phyloP scores from a whole-genome alignment of 2,113 vertebrate genomes.

The Oncorhynchus tshawytscha region DNA sequence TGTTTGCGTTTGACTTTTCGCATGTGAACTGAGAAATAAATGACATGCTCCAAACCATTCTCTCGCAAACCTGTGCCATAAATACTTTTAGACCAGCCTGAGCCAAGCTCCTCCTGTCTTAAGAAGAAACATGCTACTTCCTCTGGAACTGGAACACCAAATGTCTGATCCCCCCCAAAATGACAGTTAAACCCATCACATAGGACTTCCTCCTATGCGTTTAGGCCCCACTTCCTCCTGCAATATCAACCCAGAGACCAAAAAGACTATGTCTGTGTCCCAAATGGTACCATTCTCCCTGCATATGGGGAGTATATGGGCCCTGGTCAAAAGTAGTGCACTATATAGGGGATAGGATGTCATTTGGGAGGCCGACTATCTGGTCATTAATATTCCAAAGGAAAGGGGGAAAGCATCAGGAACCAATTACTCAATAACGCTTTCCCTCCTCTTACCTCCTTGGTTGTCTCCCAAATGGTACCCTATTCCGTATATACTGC shows the following conservation, averaged over 20 bases:
- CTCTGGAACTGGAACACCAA: slow-evolving; percentile 35
- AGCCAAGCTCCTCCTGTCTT: slow-evolving; percentile 6
- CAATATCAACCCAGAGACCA: slow-evolving; percentile 35
- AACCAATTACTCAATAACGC: slow-evolving; percentile 74
- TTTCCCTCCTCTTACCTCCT: background rate
- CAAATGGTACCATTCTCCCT: no score
- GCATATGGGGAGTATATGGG: no score
- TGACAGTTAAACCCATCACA: slow-evolving; percentile 59
- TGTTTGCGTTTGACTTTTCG: slow-evolving; percentile 6
- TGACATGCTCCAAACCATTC: slow-evolving; percentile 13
- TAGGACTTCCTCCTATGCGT: slow-evolving; percentile 31
- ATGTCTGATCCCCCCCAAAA: slow-evolving; percentile 30
- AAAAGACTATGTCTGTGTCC: slow-evolving; percentile 31
- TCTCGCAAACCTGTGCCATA: slow-evolving; percentile 27
- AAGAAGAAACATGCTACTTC: slow-evolving; percentile 27
- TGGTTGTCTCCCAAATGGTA: background rate
- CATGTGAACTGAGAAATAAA: slow-evolving; percentile 16
- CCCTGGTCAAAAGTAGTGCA: no score
- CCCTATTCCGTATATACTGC: no score
- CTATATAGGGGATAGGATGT: no score
- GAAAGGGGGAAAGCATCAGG: slow-evolving; percentile 63
- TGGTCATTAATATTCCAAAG: slow-evolving; percentile 73
- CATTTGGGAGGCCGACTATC: slow-evolving; percentile 7
- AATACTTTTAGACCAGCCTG: slow-evolving; percentile 13
- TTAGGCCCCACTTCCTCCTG: slow-evolving; percentile 41